A percentile compares a stretch with the other conserved stretches of the same genome.
These are phyloP conservation scores for Moxostoma hubbsi DNA, from an alignment of 2,797 vertebrate species.

Conservation along the genomic window DNA sequence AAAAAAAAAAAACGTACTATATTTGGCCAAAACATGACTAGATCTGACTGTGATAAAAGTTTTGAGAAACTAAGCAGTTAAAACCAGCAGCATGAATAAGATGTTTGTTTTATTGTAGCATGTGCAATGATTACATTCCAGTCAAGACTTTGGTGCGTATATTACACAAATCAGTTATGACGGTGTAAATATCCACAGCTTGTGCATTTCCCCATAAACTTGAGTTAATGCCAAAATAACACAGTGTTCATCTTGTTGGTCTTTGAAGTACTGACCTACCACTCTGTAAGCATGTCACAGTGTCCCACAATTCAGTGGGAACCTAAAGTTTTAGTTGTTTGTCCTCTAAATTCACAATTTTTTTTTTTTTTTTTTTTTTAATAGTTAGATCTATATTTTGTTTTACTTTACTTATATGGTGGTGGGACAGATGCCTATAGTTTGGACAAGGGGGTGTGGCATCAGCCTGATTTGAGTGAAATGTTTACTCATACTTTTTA, in stretches of 20 bases:
- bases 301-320: neutral
- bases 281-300: neutral
- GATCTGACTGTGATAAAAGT: conserved; percentile 27
- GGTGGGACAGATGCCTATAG: conserved; percentile 17
- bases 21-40: conserved; percentile 17
- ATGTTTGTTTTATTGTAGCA: conserved; percentile 32
- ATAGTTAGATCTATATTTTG: neutral
- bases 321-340: neutral
- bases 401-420: conserved; percentile 30
- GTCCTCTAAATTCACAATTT: neutral
- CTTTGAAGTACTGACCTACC: conserved; percentile 30
- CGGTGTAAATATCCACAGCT: conserved; percentile 66
- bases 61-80: conserved; percentile 43
- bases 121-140: conserved; percentile 65
- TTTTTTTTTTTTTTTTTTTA: conserved; percentile 20
- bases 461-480: conserved; percentile 55
- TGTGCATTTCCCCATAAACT: conserved; percentile 57
- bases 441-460: conserved; percentile 27
- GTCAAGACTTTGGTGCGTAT: conserved; percentile 60
- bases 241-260: neutral
- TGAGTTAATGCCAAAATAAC: conserved; percentile 12
- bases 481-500: conserved; percentile 74
- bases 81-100: conserved; percentile 22
- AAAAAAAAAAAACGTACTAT: too few species aligned
- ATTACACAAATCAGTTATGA: conserved; percentile 64